phyloP scores from a whole-genome alignment of 2,888 invertebrate species.

The Biston stratarius region DNA sequence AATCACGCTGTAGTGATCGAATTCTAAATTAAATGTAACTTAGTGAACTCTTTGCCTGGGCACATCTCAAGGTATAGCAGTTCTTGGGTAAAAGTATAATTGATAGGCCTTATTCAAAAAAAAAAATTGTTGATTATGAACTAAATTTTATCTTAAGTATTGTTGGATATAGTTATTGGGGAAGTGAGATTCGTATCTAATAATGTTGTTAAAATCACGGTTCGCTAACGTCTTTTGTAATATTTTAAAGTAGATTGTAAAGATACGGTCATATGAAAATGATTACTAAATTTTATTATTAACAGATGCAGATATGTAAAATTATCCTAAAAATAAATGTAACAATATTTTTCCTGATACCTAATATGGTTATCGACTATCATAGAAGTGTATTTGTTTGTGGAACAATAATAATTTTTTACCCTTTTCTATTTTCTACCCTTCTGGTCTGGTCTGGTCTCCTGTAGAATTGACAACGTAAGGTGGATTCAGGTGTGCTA shows the following conservation, averaged over 20 bases:
- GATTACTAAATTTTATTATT: slow-evolving; percentile 15
- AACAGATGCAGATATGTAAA: slow-evolving; percentile 6
- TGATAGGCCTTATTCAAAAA: slow-evolving; percentile 68
- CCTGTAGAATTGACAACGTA: too few relatives aligned
- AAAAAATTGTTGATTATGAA: slow-evolving; percentile 70
- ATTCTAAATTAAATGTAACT: slow-evolving; percentile 41
- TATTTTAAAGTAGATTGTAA: slow-evolving; percentile 14
- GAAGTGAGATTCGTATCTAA: slow-evolving; percentile 48
- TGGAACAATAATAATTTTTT: not conserved
- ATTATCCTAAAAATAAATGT: slow-evolving; percentile 1
- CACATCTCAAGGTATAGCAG: slow-evolving; percentile 45
- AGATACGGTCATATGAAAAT: not conserved
- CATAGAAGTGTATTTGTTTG: too few relatives aligned
- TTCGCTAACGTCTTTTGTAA: slow-evolving; percentile 35
- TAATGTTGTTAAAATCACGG: slow-evolving; percentile 51
- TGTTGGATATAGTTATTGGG: slow-evolving; percentile 53
- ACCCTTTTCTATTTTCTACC: too few relatives aligned
- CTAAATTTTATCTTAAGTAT: slow-evolving; percentile 60
- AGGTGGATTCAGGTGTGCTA: too few relatives aligned
- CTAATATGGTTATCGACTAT: too few relatives aligned
- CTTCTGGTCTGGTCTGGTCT: too few relatives aligned
- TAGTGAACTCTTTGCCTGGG: slow-evolving; percentile 49
- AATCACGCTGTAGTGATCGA: slow-evolving; percentile 44
- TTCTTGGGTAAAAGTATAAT: slow-evolving; percentile 53
- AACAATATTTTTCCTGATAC: slow-evolving; percentile 6